Percentiles rank a stretch among this genome's conserved stretches.
Conservation (phyloP, 2,113 vertebrate genomes). For the Noturus placidus region DNA sequence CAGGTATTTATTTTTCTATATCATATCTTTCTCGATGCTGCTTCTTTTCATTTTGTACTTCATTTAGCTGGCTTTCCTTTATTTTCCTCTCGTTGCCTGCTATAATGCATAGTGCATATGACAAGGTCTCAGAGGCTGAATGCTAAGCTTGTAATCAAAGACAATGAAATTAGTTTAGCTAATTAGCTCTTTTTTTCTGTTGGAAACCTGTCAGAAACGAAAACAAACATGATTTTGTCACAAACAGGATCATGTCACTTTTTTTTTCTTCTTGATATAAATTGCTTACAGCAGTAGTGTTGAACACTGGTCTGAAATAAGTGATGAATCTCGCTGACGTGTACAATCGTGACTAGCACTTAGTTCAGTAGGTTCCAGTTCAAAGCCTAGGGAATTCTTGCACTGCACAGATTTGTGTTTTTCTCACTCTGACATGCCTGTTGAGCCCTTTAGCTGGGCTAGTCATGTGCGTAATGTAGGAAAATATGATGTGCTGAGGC, state of each 20-base stretch:
- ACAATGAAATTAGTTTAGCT: slow-evolving; percentile 22
- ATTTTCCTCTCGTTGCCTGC: background rate
- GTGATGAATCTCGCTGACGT: slow-evolving; percentile 17
- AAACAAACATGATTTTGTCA: background rate
- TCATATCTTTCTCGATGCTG: slow-evolving; percentile 43
- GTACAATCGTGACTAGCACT: slow-evolving; percentile 46
- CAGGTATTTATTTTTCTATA: slow-evolving; percentile 56
- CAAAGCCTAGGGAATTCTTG: background rate
- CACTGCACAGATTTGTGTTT: slow-evolving; percentile 1
- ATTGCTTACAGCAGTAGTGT: slow-evolving; percentile 22
- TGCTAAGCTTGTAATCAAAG: slow-evolving; percentile 25
- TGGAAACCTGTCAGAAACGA: slow-evolving; percentile 15
- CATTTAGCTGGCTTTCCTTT: slow-evolving; percentile 26
- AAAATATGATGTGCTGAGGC: background rate
- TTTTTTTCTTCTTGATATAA: background rate
- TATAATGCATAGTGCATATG: slow-evolving; percentile 13
- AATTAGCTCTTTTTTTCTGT: slow-evolving; percentile 20
- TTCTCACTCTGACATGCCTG: background rate
- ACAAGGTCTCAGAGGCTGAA: slow-evolving; percentile 38
- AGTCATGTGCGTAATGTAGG: background rate
- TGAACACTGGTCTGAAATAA: slow-evolving; percentile 40
- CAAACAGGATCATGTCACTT: background rate
- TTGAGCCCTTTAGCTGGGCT: background rate
- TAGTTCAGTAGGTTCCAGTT: slow-evolving; percentile 6
- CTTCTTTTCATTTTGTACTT: slow-evolving; percentile 27